These are phyloP conservation scores for Neoitamus cyanurus DNA, from an alignment of 2,888 invertebrate genomes.

Conservation along the genomic window DNA sequence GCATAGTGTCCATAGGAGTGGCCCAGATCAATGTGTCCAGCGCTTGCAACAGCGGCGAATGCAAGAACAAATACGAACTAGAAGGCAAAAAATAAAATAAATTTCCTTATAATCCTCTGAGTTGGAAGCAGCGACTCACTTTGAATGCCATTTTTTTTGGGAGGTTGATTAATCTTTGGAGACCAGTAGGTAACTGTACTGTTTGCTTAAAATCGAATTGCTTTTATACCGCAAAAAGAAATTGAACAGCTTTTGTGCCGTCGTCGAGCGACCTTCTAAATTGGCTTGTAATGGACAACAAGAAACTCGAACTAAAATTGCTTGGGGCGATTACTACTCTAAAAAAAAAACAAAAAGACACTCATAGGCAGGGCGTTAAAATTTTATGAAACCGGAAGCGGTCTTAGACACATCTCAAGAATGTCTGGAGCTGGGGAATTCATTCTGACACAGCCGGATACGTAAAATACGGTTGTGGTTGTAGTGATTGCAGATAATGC, in stretches of 20 bases:
- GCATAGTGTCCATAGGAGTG: constrained; percentile 45
- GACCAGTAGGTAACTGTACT: constrained; percentile 38
- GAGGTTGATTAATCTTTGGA: not conserved
- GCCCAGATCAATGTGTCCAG: constrained; percentile 38
- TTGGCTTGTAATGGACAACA: constrained; percentile 21
- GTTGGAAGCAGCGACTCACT: not conserved
- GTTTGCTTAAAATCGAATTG: constrained; percentile 17
- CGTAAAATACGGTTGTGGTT: not conserved
- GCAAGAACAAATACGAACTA: constrained; percentile 50
- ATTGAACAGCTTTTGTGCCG: constrained; percentile 24
- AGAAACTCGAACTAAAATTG: not conserved
- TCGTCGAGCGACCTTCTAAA: constrained; percentile 30
- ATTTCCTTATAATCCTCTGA: not conserved
- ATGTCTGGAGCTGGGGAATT: not conserved
- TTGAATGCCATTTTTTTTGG: constrained; percentile 35
- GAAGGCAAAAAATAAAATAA: not conserved
- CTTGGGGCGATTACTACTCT: not conserved
- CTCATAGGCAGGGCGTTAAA: constrained; percentile 3
- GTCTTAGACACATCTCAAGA: not conserved
- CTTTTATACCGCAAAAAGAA: constrained; percentile 35
- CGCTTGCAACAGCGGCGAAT: constrained; percentile 16
- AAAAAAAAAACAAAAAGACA: not conserved
- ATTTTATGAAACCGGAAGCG: constrained; percentile 10
- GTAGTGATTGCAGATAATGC: not conserved
- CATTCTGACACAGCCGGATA: not conserved